Base-by-base conservation (phyloP, 1,140 invertebrate species). In the Drosophila fuyamai region DNA sequence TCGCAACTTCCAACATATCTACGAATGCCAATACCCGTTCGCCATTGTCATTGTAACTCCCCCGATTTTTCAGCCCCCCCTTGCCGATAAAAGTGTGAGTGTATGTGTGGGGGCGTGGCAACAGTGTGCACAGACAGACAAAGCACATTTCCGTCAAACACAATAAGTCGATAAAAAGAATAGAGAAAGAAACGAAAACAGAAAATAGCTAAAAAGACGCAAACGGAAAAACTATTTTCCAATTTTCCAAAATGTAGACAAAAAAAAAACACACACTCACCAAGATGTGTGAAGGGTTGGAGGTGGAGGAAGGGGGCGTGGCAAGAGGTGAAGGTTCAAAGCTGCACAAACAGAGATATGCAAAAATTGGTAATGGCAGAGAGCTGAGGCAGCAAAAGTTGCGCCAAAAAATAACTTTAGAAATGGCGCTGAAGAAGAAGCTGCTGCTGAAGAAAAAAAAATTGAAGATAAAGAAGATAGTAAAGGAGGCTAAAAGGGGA, bases 341-440 rank as follows among this genome's bases (percentile, higher is more conserved):
- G 79, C 80, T 83, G 80, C 80, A 83, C 75, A 83, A 83, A 83
- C 80, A 79, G 63, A 83, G 80, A 83, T 83, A 83, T 70, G 80
- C 67, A 73, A 53, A 78, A 82, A 83, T 83, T 79, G 81, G 80
- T 82, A 83, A 79, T 83, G 70, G 80, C 80, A 83, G 80, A 14
- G 66, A 57, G 67, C 80, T 83, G 80, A 83, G 80, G 63, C 79
- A 82, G 80, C 80, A 83, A 79, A 83, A 83, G 80, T 83, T 83
- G 76, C 58, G 65, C 76, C 70, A 83, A 83, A 79, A 79, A 74
- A 56, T 44, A 68, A 68, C 38, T 68, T 68, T 68, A 18, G 47
- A 68, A 60, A 68, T 35, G 57, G 32, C 43, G 32, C 16, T 55
- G 13, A 48, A 48, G 56, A 23, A 63, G 7, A 47, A 38, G 57